Evolutionary conservation across 2,888 invertebrate genomes (phyloP), one percentile per base, ranked within the genome.

Genomic region (Pecten maximus): DNA sequence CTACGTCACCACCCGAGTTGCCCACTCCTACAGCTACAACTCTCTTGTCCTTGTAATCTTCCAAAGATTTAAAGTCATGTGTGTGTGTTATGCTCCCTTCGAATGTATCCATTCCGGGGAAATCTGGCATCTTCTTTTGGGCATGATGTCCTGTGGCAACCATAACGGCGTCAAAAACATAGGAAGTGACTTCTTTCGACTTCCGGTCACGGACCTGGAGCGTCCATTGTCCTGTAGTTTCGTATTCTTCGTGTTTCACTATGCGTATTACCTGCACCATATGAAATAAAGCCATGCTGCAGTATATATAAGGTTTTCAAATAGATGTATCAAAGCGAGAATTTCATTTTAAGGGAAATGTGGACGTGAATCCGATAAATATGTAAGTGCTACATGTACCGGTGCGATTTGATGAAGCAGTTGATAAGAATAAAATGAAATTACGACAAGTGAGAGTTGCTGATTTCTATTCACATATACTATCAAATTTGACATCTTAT

Each of bases 111-210:
- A 74, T 74, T 28, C 74, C 74, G 10, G 74, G 74, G 28, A 74
- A 74, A 74, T 74, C 74, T 35, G 74, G 74, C 74, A 74, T 6
- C 35, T 74, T 74, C 74, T 74, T 74, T 74, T 74, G 10, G 28
- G 74, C 74, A 23, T 74, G 74, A 74, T 74, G 74, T 28, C 74
- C 74, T 35, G 74, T 74, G 28, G 74, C 74, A 28, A 74, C 74
- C 74, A 74, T 74, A 74, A 74, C 74, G 74, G 74, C 74, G 35
- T 74, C 74, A 74, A 74, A 74, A 35, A 74, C 74, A 35, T 35
- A 23, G 28, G 74, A 74, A 74, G 74, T 74, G 74, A 74, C 74
- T 15, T 28, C 28, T 6, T 74, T 74, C 10, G 74, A 74, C 74
- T 74, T 74, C 74, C 74, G 74, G 74, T 74, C 74, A 10, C 74